Percentiles rank a stretch among this genome's conserved stretches.
Conservation (phyloP, 2,888 invertebrate genomes). For the Eristalinus sepulchralis region DNA sequence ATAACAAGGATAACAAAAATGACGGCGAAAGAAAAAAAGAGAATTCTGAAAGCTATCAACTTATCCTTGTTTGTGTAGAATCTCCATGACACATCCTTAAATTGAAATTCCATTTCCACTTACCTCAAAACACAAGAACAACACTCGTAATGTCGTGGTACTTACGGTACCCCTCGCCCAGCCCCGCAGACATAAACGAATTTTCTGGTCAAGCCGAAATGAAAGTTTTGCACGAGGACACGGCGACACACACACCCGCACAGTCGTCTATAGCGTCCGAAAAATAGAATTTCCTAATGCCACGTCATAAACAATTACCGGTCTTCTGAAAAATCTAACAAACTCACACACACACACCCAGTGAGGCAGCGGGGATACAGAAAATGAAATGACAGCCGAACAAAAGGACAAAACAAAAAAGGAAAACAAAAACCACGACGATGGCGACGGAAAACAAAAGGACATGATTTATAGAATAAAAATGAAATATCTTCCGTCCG, state of each 20-base stretch:
- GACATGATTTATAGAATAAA: constrained; percentile 50
- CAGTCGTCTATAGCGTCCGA: background rate
- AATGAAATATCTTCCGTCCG: constrained; percentile 62
- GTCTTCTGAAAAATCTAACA: constrained; percentile 13
- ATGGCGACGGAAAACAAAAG: constrained; percentile 2
- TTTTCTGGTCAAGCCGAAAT: constrained; percentile 33
- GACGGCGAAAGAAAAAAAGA: background rate
- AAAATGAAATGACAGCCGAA: constrained; percentile 26
- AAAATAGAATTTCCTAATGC: constrained; percentile 32
- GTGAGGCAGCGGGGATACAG: background rate
- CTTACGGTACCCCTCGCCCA: constrained; percentile 2
- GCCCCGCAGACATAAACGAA: constrained; percentile 32
- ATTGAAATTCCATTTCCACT: constrained; percentile 51
- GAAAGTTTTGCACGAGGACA: background rate
- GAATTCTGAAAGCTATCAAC: background rate
- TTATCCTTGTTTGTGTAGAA: background rate
- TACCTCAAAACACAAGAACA: constrained; percentile 7
- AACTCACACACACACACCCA: background rate
- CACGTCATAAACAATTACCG: constrained; percentile 56
- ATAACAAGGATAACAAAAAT: too few species aligned
- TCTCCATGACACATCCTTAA: background rate
- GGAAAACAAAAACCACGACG: background rate
- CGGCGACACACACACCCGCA: background rate
- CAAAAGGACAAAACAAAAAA: background rate
- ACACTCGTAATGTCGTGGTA: constrained; percentile 33